Evolutionary conservation across 2,113 vertebrate genomes (phyloP).

Genomic region (Tilapia sparmanii): DNA sequence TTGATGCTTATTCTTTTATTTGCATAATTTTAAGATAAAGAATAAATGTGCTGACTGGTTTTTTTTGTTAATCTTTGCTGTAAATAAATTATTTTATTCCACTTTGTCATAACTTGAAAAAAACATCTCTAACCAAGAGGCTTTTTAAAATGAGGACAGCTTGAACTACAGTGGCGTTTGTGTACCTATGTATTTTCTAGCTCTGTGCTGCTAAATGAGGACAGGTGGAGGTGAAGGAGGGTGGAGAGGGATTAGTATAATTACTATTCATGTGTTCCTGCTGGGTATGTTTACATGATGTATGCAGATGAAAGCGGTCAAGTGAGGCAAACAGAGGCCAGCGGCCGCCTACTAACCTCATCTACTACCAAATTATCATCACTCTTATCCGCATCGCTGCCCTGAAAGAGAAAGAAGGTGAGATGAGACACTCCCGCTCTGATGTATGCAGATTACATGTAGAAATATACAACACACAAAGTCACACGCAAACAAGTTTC

Average conservation of each 20-base stretch:
- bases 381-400: constrained; percentile 88
- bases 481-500: neutral
- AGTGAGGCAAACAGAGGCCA: constrained; percentile 33
- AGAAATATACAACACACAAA: neutral
- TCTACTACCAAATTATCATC: constrained; percentile 93
- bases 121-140: rapidly evolving
- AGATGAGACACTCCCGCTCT: constrained; percentile 4
- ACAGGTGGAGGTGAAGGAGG: neutral
- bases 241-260: neutral
- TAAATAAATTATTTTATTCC: neutral
- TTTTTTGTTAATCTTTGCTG: neutral
- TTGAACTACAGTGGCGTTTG: neutral
- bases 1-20: neutral
- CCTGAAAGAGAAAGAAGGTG: constrained; percentile 61
- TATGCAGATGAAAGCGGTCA: constrained; percentile 52
- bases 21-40: neutral
- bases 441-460: constrained; percentile 24
- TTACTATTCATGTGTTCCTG: constrained; percentile 41
- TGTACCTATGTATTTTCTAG: neutral
- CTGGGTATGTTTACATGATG: constrained; percentile 52
- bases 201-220: neutral
- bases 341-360: constrained; percentile 67
- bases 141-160: neutral
- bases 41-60: neutral
- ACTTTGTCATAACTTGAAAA: neutral